These are phyloP conservation scores for Pogonophryne albipinna DNA, from an alignment of 2,797 vertebrate genomes.

Conservation along the genomic window DNA sequence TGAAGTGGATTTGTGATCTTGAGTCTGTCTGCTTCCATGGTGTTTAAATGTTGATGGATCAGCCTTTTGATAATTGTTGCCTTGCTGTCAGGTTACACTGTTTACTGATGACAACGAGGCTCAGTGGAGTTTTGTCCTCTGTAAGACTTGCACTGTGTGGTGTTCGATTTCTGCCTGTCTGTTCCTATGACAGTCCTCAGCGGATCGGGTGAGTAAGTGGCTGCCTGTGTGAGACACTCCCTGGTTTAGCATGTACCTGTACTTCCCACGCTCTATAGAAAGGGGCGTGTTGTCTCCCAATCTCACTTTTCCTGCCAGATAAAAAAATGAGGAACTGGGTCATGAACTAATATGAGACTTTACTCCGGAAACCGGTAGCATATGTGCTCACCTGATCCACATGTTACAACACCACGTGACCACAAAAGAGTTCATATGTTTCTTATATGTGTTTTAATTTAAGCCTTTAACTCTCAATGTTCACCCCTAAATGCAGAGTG, in stretches of 20 bases:
- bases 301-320: slow-evolving; percentile 27
- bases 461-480: neutral
- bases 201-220: slow-evolving; percentile 74
- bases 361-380: slow-evolving; percentile 9
- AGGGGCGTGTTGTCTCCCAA: slow-evolving; percentile 56
- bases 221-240: slow-evolving; percentile 71
- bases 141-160: slow-evolving; percentile 55
- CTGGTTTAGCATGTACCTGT: slow-evolving; percentile 61
- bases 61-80: slow-evolving; percentile 39
- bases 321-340: slow-evolving; percentile 71
- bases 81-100: slow-evolving; percentile 52
- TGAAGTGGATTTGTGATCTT: slow-evolving; percentile 13
- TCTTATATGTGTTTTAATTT: neutral
- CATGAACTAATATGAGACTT: slow-evolving; percentile 50
- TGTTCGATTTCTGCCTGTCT: slow-evolving; percentile 73
- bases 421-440: neutral
- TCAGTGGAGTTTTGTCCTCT: slow-evolving; percentile 59
- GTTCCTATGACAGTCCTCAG: slow-evolving; percentile 64
- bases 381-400: slow-evolving; percentile 22
- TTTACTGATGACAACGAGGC: slow-evolving; percentile 50
- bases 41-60: slow-evolving; percentile 26
- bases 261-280: slow-evolving; percentile 78
- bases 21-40: slow-evolving; percentile 15
- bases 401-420: slow-evolving; percentile 16
- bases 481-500: neutral